Conservation (phyloP, 2,797 vertebrate genomes). For the Malacoraja senta region DNA sequence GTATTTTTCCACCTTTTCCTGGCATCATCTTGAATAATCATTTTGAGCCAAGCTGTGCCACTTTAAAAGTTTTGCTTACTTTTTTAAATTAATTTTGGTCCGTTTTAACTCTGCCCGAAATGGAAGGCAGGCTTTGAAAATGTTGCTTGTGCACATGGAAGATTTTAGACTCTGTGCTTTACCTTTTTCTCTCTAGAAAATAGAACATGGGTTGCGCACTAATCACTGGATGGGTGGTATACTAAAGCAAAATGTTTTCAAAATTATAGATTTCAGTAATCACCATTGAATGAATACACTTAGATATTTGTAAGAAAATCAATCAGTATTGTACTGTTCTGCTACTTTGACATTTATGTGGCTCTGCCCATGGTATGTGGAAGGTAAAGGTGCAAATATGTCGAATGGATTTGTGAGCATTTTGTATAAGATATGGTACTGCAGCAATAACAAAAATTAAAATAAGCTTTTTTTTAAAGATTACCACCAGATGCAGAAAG, state of each 20-base stretch:
- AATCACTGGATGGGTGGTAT: constrained; percentile 33
- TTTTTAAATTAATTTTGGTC: not conserved
- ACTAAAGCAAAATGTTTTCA: constrained; percentile 28
- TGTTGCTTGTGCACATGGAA: constrained; percentile 45
- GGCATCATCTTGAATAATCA: not conserved
- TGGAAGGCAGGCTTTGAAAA: not conserved
- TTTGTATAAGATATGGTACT: constrained; percentile 33
- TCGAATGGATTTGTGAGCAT: constrained; percentile 36
- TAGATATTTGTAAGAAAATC: constrained; percentile 34
- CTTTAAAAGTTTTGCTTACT: not conserved
- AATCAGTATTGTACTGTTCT: constrained; percentile 23
- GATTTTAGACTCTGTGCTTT: constrained; percentile 44
- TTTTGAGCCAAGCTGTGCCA: not conserved
- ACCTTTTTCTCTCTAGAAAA: constrained; percentile 44
- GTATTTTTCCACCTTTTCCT: not conserved
- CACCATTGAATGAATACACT: constrained; percentile 13
- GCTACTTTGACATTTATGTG: constrained; percentile 27
- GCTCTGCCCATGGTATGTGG: constrained; percentile 12
- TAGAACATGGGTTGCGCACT: constrained; percentile 4
- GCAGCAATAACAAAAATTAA: constrained; percentile 37
- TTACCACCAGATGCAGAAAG: constrained; percentile 24
- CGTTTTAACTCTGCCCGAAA: not conserved
- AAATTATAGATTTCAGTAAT: constrained; percentile 18
- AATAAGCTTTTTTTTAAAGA: constrained; percentile 24
- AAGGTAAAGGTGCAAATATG: constrained; percentile 36